A percentile compares a stretch with the other conserved stretches of the same genome.
These are phyloP conservation scores for Echiichthys vipera DNA, from an alignment of 2,797 vertebrate species.

Conservation along the genomic window DNA sequence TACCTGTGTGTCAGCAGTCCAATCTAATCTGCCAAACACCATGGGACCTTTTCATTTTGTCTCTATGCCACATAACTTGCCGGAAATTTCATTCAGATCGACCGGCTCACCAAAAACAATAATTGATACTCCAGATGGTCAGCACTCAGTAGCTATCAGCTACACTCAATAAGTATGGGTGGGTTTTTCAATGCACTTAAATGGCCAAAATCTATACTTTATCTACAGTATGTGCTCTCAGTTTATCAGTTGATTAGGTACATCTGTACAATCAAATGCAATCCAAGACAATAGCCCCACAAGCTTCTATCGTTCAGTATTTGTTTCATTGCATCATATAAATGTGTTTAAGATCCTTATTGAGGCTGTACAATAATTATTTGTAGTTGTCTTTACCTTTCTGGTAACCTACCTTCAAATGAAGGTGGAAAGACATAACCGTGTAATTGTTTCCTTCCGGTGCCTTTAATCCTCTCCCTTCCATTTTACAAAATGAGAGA, in stretches of 20 bases:
- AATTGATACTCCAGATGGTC: not conserved
- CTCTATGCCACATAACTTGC: conserved; percentile 4
- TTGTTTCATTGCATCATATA: not conserved
- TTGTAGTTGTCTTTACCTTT: not conserved
- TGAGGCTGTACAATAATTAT: not conserved
- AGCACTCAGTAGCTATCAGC: not conserved
- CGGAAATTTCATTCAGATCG: not conserved
- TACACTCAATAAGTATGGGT: not conserved
- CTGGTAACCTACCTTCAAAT: too few species aligned
- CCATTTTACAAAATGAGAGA: conserved; percentile 37
- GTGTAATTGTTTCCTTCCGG: not conserved
- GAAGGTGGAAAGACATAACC: not conserved
- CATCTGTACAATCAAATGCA: not conserved
- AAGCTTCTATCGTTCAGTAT: not conserved
- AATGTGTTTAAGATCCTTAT: not conserved
- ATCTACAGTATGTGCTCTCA: not conserved
- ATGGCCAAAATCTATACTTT: not conserved
- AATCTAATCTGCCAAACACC: conserved; percentile 14
- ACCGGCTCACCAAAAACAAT: not conserved
- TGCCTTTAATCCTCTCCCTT: conserved; percentile 24
- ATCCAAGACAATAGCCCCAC: not conserved
- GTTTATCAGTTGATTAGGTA: not conserved
- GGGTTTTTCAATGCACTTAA: not conserved
- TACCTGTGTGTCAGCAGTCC: not conserved
- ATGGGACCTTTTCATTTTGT: conserved; percentile 11